Conservation (phyloP, 1,140 invertebrate genomes). For the Theocolax elegans region DNA sequence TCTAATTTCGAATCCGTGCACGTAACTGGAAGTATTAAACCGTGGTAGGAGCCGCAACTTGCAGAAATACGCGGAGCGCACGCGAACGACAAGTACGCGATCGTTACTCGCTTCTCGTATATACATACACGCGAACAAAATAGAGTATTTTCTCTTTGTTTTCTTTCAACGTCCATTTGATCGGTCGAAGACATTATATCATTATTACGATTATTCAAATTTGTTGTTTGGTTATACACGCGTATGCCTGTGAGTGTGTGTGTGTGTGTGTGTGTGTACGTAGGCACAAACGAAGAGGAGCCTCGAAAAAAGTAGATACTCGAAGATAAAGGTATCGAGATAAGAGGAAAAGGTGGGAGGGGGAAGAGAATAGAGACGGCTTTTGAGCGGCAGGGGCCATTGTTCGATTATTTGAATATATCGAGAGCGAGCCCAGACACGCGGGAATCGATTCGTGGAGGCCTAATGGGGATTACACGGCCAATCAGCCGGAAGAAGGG, state of each 20-base stretch:
- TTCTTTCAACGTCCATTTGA: too few relatives aligned
- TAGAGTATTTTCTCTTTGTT: constrained; percentile 8
- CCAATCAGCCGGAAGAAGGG: constrained; percentile 54
- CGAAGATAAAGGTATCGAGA: constrained; percentile 45
- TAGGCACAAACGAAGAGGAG: background rate
- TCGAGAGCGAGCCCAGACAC: constrained; percentile 51
- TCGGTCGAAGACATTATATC: constrained; percentile 57
- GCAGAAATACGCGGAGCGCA: background rate
- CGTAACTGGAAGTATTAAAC: too few relatives aligned
- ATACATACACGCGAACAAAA: background rate
- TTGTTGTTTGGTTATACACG: constrained; percentile 54
- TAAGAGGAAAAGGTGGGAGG: constrained; percentile 40
- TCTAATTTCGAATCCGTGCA: too few relatives aligned
- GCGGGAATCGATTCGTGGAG: constrained; percentile 63
- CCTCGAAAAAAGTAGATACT: too few relatives aligned
- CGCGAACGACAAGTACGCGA: constrained; percentile 7
- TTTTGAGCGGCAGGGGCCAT: constrained; percentile 55
- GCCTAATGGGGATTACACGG: constrained; percentile 66
- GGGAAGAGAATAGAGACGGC: constrained; percentile 43
- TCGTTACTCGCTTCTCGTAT: background rate
- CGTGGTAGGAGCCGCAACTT: too few relatives aligned
- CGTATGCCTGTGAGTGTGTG: background rate
- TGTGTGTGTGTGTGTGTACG: background rate
- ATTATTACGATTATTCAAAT: constrained; percentile 64
- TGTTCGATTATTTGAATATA: constrained; percentile 67